These are phyloP conservation scores for Deroplatys truncata DNA, from an alignment of 2,888 invertebrate genomes.

Conservation along the genomic window DNA sequence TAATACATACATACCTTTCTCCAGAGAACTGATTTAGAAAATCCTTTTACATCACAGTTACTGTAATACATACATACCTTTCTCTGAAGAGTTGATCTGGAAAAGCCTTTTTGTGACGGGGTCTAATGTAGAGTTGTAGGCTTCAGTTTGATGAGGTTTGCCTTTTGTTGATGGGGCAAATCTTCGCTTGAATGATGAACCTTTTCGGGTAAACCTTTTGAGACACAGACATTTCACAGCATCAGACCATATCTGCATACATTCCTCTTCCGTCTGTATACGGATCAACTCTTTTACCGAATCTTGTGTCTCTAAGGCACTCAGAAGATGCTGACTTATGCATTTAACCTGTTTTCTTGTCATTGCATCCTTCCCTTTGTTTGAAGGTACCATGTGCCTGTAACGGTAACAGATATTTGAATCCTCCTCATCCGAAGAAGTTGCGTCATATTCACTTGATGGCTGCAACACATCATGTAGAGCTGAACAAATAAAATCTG, in stretches of 20 bases:
- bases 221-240: conserved; percentile 59
- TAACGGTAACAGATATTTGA: conserved; percentile 32
- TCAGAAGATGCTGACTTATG: conserved; percentile 44
- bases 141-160: background rate
- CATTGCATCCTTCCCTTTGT: background rate
- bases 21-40: background rate
- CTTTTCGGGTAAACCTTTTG: conserved; percentile 55
- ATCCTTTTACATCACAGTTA: background rate
- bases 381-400: background rate
- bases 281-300: conserved; percentile 44
- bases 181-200: conserved; percentile 52
- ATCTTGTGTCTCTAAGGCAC: conserved; percentile 35
- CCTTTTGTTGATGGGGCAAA: conserved; percentile 25
- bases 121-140: background rate
- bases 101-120: background rate
- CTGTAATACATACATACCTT: background rate
- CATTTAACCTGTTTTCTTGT: conserved; percentile 47
- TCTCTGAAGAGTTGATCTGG: background rate
- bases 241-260: conserved; percentile 54
- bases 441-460: conserved; percentile 47
- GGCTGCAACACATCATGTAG: background rate
- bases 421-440: conserved; percentile 57
- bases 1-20: background rate
- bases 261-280: conserved; percentile 55
- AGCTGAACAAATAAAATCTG: conserved; percentile 8